Evolutionary conservation across 2,113 vertebrate species (phyloP), one percentile per base, ranked within the genome.

Genomic region (Hippoglossus stenolepis): DNA sequence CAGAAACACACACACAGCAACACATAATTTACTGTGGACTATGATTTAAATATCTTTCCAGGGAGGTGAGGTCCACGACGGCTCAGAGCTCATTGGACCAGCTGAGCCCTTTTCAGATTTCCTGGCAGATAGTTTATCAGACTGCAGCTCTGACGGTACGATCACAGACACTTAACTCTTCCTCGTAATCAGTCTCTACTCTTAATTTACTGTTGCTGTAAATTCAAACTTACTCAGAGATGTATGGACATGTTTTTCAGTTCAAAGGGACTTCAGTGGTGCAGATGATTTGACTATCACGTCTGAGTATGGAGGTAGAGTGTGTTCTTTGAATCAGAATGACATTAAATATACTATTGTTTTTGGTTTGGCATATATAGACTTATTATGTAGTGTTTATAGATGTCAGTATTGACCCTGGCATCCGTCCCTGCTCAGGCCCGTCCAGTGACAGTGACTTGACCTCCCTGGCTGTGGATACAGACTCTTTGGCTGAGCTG

Each of bases 51-150:
- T 5, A 68, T 3, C 70, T 24, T 85, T 92, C 60, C 84, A 99
- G 98, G 98, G 95, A 87, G 98, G 98, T 61, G 95, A 98, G 65
- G 94, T 99, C n/a, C 96, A 96, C 4, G 97, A 99, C 91, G 95
- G 98, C 6, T 99, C 98, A 13, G 98, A 99, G 77, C 93, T 99
- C 88, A 99, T 99, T 49, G 98, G 98, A 53, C 98, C 98, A 38
- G 95, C 94, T 20, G 97, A 98, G 74, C 95, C 95, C 11, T 92
- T 94, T 61, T 93, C 92, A 0, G 96, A 98, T 67, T 94, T 96
- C 63, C 85, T 97, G 57, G 87, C 91, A 35, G 97, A 98, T 90
- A 96, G 92, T 79, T 86, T 97, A 72, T 97, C 96, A 77, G 97
- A 97, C 90, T 95, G 96, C 92, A 97, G 96, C 87, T 96, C 95